Conservation (phyloP, 2,888 invertebrate genomes). For the Chydorus sphaericus region DNA sequence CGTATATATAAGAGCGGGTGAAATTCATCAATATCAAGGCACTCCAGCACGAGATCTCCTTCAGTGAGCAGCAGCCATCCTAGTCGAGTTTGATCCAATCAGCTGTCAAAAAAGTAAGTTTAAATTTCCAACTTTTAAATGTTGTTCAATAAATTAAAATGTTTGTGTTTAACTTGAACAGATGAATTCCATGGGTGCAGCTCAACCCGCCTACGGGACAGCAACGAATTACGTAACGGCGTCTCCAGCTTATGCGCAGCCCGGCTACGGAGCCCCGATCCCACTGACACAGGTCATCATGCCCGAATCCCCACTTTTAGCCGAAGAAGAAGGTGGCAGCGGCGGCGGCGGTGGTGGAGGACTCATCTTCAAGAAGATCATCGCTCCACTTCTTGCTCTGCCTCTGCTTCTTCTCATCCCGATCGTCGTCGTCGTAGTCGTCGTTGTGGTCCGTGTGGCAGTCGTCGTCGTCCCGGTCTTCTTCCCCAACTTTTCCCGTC, state of each 20-base stretch:
- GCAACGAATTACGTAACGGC: background rate
- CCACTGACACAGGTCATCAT: background rate
- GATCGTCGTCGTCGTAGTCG: slow-evolving; percentile 12
- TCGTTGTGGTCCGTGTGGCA: background rate
- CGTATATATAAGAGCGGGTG: too few species aligned
- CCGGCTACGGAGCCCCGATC: background rate
- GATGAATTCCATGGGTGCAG: background rate
- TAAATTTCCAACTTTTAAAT: too few species aligned
- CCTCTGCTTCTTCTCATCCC: slow-evolving; percentile 3
- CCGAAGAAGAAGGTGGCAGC: slow-evolving; percentile 9
- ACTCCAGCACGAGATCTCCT: too few species aligned
- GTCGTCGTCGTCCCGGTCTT: background rate
- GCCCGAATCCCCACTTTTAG: background rate
- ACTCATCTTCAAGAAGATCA: background rate
- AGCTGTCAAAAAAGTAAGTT: too few species aligned
- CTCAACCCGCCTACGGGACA: background rate
- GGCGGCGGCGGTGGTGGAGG: background rate
- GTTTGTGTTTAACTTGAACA: too few species aligned
- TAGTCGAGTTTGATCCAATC: too few species aligned
- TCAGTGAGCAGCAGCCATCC: too few species aligned
- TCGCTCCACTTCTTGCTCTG: slow-evolving; percentile 4
- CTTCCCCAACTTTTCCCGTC: background rate
- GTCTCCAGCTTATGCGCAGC: background rate
- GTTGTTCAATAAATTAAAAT: too few species aligned
- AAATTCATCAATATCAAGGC: too few species aligned